Evolutionary conservation across 2,113 vertebrate genomes (phyloP), one percentile per base, ranked within the genome.

Genomic region (Anguilla rostrata): DNA sequence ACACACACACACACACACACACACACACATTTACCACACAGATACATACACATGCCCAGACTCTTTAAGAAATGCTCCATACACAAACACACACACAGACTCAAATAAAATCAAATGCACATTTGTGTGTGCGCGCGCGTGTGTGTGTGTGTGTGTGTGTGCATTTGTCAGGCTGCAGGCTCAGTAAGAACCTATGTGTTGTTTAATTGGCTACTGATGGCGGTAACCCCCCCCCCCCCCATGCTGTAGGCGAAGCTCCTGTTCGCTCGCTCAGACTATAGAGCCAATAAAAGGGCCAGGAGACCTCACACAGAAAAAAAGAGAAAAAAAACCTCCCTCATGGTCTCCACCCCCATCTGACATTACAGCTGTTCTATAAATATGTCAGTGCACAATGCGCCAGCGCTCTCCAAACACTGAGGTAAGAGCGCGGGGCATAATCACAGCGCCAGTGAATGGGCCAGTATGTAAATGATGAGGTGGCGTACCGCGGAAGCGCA

Each of bases 241-340:
- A 8, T 14, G 39, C 9, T 29, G 34, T 20, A 78, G 82, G 82
- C 12, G 26, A 43, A 49, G 15, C n/a, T 75, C n/a, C n/a, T 12
- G 71, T 14, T 75, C 29, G 26, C 66, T 22, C 20, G 20, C 79
- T 75, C 34, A 82, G 15, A 85, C 83, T 82, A 87, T 81, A 57
- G n/a, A 81, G 83, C 83, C 85, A 85, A 84, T 84, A 82, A 85
- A 85, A 81, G 12, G 83, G 46, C 40, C 60, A 5, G 34, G 63
- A 29, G 60, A 86, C n/a, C 41, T 83, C 57, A 78, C 57, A 60
- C 14, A 60, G 57, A 60, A 60, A 60, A 6, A 46, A 46, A 75
- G 34, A 34, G 78, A 34, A 1, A 34, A 75, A 85, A 86, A 29
- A 11, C 43, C 71, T 78, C 40, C 84, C 20, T 57, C 40, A 82